A percentile compares a stretch with the other conserved stretches of the same genome.
Conservation (phyloP, 2,113 vertebrate genomes). For the Pimephales promelas region DNA sequence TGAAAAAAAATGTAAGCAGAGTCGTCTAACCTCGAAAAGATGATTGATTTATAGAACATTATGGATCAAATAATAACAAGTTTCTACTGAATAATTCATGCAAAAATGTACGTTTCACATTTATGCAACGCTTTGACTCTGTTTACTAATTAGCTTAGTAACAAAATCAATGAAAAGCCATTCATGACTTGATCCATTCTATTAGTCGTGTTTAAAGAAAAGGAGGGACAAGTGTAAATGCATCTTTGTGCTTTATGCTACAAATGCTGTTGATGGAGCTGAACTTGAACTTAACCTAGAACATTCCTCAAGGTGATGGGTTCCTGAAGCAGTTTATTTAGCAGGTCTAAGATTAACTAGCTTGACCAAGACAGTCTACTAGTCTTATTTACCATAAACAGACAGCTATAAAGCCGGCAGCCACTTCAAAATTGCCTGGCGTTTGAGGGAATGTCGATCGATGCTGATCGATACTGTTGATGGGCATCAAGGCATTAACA, state of each 20-base stretch:
- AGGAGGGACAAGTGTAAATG: too few relatives aligned
- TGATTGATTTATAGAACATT: neutral
- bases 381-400: neutral
- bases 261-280: too few relatives aligned
- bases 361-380: neutral
- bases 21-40: neutral
- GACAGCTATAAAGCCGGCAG: neutral
- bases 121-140: neutral
- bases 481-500: constrained; percentile 5
- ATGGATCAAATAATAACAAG: neutral
- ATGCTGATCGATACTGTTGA: constrained; percentile 18
- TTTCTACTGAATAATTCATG: neutral
- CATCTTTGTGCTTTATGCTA: too few relatives aligned
- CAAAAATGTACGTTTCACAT: neutral
- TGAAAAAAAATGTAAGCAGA: neutral
- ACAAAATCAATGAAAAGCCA: neutral
- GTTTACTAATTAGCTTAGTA: neutral
- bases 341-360: neutral
- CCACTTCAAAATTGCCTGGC: neutral
- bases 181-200: neutral
- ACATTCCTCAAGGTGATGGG: too few relatives aligned
- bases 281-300: too few relatives aligned
- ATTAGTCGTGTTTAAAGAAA: too few relatives aligned
- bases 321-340: too few relatives aligned
- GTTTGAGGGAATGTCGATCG: neutral